Conservation (phyloP, 2,113 vertebrate genomes). For the Phrynosoma blainvillii region DNA sequence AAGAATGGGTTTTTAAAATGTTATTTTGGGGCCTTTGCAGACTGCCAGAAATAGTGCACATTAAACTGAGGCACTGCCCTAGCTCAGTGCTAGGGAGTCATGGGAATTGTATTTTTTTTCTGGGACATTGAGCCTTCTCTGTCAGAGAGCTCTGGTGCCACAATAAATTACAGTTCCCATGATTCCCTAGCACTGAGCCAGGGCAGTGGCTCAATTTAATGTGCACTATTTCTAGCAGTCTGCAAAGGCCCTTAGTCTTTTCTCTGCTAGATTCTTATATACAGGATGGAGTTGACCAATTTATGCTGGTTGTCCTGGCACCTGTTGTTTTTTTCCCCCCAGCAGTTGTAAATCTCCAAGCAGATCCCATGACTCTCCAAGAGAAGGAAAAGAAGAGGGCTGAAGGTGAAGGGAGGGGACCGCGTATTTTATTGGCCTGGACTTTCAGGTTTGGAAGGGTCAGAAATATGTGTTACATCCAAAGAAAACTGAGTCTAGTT, state of each 20-base stretch:
- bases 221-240: too few species aligned
- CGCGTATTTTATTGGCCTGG: constrained; percentile 36
- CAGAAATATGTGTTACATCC: constrained; percentile 50
- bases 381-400: constrained; percentile 6
- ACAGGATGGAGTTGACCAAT: constrained; percentile 51
- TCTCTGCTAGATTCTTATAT: constrained; percentile 39
- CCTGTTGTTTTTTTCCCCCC: constrained; percentile 21
- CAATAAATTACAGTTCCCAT: too few species aligned
- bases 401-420: background rate
- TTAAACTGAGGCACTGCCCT: too few species aligned
- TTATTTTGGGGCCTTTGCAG: too few species aligned
- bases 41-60: too few species aligned
- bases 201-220: too few species aligned
- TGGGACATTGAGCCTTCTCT: too few species aligned
- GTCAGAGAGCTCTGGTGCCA: too few species aligned
- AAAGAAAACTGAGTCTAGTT: constrained; percentile 62
- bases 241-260: too few species aligned
- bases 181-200: too few species aligned
- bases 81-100: too few species aligned
- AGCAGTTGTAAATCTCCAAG: constrained; percentile 55
- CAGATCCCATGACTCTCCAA: constrained; percentile 38
- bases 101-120: too few species aligned
- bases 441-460: constrained; percentile 34
- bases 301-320: constrained; percentile 53
- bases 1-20: constrained; percentile 14